These are phyloP conservation scores for Tupaia chinensis DNA, from an alignment of 2,113 vertebrate genomes.

Conservation along the genomic window DNA sequence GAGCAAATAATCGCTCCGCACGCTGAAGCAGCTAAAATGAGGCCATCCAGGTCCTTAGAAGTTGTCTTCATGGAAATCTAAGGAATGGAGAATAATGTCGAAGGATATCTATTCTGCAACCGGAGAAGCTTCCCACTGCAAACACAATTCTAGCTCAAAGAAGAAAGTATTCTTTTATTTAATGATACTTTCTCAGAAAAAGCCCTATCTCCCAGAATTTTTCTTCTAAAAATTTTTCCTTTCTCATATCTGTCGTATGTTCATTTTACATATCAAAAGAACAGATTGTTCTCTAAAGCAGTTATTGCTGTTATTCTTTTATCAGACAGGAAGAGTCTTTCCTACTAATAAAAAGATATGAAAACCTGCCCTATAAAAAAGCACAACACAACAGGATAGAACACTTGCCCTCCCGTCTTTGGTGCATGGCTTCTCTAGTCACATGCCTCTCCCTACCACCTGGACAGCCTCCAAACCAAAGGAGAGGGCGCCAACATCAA, in stretches of 20 bases:
- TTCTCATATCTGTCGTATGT: conserved; percentile 5
- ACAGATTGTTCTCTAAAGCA: background rate
- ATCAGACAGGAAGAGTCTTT: conserved; percentile 21
- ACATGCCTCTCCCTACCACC: background rate
- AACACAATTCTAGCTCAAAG: conserved; percentile 28
- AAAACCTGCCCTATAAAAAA: background rate
- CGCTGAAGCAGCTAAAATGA: conserved; percentile 84
- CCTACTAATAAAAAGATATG: conserved; percentile 28
- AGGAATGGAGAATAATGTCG: conserved; percentile 62
- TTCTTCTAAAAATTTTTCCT: conserved; percentile 55
- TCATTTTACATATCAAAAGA: background rate
- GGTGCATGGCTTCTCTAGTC: background rate
- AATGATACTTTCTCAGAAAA: conserved; percentile 52
- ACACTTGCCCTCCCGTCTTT: background rate
- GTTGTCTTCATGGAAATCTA: conserved; percentile 89
- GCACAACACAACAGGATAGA: background rate
- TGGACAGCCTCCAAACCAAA: background rate
- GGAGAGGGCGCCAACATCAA: background rate
- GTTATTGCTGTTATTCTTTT: conserved; percentile 25
- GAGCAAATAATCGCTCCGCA: conserved; percentile 84
- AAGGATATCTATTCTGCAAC: conserved; percentile 60
- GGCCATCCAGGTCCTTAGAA: conserved; percentile 87
- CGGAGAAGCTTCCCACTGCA: conserved; percentile 58
- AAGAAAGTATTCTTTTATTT: conserved; percentile 26
- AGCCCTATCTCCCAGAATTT: background rate